Base-by-base conservation (phyloP, 2,113 vertebrate genomes). In the Varanus komodoensis region DNA sequence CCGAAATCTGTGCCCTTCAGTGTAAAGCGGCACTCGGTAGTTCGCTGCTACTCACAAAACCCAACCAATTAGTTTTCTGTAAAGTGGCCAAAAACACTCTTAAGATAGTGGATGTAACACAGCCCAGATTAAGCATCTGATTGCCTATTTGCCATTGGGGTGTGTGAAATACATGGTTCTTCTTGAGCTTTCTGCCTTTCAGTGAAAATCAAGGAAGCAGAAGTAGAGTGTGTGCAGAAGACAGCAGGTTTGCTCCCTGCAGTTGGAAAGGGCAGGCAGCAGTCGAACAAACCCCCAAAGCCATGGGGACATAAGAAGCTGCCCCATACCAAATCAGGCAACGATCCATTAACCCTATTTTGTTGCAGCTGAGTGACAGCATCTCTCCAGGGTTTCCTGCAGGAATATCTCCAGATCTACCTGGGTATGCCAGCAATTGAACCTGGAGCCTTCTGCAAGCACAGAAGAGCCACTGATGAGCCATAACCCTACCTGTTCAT, bases 21-120 rank as follows among this genome's bases (percentile, higher is more conserved):
- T 44, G 38, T 44, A 44, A 44, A 44, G 38, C 38, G 73, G 7
- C 52, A 29, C 21, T 50, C 32, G 90, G 79, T 82, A 92, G 88
- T 74, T 82, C 50, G 73, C 23, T 91, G 8, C 8, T 21, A 74
- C 71, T 34, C 85, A 57, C 91, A 90, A 91, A 48, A 57, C 27
- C 68, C 84, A 25, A 75, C 86, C 29, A 50, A 6, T 80, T 78
- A 80, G 57, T 61, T 69, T 6, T 8, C n/a, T 78, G 48, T 68
- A 79, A 38, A 50, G n/a, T 8, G 78, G 32, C 11, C 14, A 57
- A 6, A n/a, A 44, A 44, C 50, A 27, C 44, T 9, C 50, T 50
- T 50, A 44, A 79, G 27, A 50, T 50, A 27, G 8, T 12, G 4
- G 44, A 25, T 50, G 23, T 50, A 27, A 27, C 12, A 50, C 25